These are phyloP conservation scores for Acrobasis suavella DNA, from an alignment of 2,888 invertebrate genomes.

Conservation along the genomic window DNA sequence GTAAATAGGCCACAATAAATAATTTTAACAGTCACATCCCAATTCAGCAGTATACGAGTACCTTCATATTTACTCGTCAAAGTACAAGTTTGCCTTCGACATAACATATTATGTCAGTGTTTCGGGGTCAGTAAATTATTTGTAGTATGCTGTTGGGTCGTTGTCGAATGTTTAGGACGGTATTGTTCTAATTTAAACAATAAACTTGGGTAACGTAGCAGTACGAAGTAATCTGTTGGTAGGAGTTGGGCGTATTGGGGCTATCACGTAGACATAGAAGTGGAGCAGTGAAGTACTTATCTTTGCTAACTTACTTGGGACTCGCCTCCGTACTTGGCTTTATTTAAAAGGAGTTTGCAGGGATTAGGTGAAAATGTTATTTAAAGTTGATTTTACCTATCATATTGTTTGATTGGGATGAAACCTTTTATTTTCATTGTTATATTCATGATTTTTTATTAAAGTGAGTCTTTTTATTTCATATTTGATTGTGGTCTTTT, in stretches of 20 bases:
- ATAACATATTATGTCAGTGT: constrained; percentile 18
- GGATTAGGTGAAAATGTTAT: not conserved
- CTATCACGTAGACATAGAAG: constrained; percentile 1
- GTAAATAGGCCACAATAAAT: not conserved
- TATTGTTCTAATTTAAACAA: constrained; percentile 36
- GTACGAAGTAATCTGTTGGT: constrained; percentile 7
- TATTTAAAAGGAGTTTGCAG: not conserved
- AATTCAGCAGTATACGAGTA: not conserved
- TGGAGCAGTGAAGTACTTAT: constrained; percentile 5
- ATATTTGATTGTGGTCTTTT: no score
- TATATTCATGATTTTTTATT: no score
- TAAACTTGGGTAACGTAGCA: constrained; percentile 30
- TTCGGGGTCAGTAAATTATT: constrained; percentile 27
- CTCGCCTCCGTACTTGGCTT: not conserved
- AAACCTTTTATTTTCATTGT: no score
- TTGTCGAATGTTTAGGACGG: constrained; percentile 31
- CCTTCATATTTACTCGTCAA: constrained; percentile 1
- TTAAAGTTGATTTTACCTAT: not conserved
- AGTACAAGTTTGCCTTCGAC: constrained; percentile 2
- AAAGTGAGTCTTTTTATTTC: no score
- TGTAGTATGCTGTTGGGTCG: constrained; percentile 29
- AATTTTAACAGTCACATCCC: not conserved
- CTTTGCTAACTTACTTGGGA: constrained; percentile 12
- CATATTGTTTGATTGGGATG: no score
- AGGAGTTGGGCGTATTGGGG: constrained; percentile 4